Percentiles rank a stretch among this genome's conserved stretches.
These are phyloP conservation scores for Neoscelio sp. DNA, from an alignment of 2,888 invertebrate species.

Conservation along the genomic window DNA sequence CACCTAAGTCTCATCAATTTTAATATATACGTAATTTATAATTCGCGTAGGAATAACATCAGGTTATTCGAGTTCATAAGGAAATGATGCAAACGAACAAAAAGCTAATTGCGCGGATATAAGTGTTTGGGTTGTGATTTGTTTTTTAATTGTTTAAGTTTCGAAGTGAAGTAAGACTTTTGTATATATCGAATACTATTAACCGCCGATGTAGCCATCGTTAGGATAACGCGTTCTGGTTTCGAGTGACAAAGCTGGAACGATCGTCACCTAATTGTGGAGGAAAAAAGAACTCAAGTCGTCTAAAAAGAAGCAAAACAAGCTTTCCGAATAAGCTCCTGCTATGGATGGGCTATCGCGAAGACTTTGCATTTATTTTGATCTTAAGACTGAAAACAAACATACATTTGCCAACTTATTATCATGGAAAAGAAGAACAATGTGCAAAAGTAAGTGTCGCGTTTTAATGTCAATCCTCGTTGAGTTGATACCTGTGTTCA, in stretches of 20 bases:
- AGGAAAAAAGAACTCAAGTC: constrained; percentile 15
- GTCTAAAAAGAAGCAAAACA: not conserved
- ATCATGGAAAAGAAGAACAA: constrained; percentile 10
- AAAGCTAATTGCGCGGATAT: constrained; percentile 70
- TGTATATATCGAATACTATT: constrained; percentile 74
- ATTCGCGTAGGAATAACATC: constrained; percentile 70
- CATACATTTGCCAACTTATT: constrained; percentile 57
- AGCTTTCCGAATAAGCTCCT: constrained; percentile 72
- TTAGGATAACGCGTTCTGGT: constrained; percentile 39
- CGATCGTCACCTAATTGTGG: constrained; percentile 1
- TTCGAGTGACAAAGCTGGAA: constrained; percentile 8
- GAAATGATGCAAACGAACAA: constrained; percentile 58
- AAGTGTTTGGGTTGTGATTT: constrained; percentile 81
- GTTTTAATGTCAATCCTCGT: constrained; percentile 22
- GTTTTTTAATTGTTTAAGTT: constrained; percentile 75
- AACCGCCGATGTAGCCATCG: constrained; percentile 62
- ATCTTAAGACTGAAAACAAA: constrained; percentile 78
- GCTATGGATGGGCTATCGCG: constrained; percentile 77
- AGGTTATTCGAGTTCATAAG: constrained; percentile 66
- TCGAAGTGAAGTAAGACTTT: constrained; percentile 75
- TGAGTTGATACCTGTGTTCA: constrained; percentile 43
- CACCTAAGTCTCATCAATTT: not conserved
- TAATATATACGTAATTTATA: constrained; percentile 45
- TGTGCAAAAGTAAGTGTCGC: constrained; percentile 33
- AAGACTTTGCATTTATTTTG: constrained; percentile 79